Percentiles rank a stretch among this genome's conserved stretches.
phyloP scores from a whole-genome alignment of 1,140 invertebrate genomes.

The Drosophila orena region DNA sequence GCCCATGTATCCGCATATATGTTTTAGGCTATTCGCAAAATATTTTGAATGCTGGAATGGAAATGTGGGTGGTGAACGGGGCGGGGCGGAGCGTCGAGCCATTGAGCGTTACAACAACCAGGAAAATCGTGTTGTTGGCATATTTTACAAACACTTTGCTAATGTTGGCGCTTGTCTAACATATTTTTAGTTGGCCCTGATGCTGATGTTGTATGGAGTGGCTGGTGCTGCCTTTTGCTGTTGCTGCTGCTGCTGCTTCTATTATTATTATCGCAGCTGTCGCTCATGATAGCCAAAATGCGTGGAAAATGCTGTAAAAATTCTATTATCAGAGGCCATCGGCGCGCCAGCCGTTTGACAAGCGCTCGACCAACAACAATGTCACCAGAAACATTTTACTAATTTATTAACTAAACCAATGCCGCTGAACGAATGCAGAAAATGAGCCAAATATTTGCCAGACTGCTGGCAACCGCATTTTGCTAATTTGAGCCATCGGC shows the following conservation, averaged over 20 bases:
- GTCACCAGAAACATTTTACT: conserved; percentile 64
- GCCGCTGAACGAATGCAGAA: conserved; percentile 16
- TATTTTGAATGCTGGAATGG: conserved; percentile 55
- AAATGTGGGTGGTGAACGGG: not conserved
- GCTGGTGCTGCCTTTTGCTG: conserved; percentile 10
- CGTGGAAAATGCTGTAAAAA: conserved; percentile 51
- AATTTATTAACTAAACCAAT: conserved; percentile 75
- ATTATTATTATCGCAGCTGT: conserved; percentile 61
- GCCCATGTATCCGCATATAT: conserved; percentile 6
- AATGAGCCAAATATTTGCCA: conserved; percentile 64
- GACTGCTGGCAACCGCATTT: conserved; percentile 11
- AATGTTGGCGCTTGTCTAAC: conserved; percentile 68
- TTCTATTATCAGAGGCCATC: conserved; percentile 60
- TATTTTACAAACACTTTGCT: conserved; percentile 66
- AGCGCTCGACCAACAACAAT: conserved; percentile 45
- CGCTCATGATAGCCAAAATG: conserved; percentile 29
- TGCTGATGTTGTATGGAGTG: conserved; percentile 12
- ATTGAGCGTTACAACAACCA: not conserved
- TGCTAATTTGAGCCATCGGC: conserved; percentile 29
- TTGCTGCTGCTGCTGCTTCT: conserved; percentile 13
- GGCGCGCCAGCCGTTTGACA: conserved; percentile 40
- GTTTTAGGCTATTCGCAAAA: conserved; percentile 41
- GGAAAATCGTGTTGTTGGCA: conserved; percentile 42
- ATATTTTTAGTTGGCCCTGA: conserved; percentile 44
- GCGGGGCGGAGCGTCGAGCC: not conserved